Percentiles rank a stretch among this genome's conserved stretches.
Conservation (phyloP, 2,888 invertebrate genomes). For the Folsomia manolachei region DNA sequence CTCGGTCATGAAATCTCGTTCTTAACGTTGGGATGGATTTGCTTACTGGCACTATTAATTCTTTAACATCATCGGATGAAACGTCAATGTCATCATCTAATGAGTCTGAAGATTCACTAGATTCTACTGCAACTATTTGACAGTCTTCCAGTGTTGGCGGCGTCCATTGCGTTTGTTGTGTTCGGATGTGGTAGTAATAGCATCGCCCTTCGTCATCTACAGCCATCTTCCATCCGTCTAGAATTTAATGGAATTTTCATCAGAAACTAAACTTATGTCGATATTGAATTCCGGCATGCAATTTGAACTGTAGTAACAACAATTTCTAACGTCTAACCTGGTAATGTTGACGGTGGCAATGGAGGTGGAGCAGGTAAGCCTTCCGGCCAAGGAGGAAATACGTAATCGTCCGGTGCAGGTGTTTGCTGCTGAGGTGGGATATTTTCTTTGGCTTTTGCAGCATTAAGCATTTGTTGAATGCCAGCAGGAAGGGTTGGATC, state of each 20-base stretch:
- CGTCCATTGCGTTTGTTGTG: constrained; percentile 75
- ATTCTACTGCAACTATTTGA: constrained; percentile 19
- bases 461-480: constrained; percentile 36
- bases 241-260: no score
- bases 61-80: constrained; percentile 50
- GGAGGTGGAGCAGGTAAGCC: constrained; percentile 53
- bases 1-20: constrained; percentile 34
- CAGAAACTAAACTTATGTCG: neutral
- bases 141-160: constrained; percentile 58
- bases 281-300: no score
- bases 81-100: constrained; percentile 51
- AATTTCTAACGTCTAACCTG: no score
- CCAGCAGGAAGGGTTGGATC: constrained; percentile 47
- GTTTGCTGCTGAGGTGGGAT: constrained; percentile 16
- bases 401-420: constrained; percentile 51
- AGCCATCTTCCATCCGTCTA: constrained; percentile 80
- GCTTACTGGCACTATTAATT: constrained; percentile 14
- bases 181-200: constrained; percentile 86
- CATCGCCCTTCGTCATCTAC: constrained; percentile 76
- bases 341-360: constrained; percentile 55
- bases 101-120: constrained; percentile 32
- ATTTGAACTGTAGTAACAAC: no score
- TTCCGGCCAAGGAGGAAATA: constrained; percentile 47
- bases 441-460: constrained; percentile 14
- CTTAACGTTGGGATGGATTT: constrained; percentile 25